phyloP scores from a whole-genome alignment of 92 coral and sea anemone genomes.

The Anthopleura xanthogrammica region DNA sequence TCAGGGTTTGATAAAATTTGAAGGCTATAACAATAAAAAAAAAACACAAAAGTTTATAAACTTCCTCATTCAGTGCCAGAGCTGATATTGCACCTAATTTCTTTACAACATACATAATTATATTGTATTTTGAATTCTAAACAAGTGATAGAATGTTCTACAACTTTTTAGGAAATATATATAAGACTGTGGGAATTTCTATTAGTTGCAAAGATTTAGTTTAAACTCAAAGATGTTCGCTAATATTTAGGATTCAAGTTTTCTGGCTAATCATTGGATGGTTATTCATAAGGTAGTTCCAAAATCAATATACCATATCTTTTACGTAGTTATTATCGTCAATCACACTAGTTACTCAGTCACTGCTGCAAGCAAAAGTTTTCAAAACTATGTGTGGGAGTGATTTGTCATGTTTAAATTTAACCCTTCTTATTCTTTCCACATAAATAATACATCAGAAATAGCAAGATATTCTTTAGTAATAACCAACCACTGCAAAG shows the following conservation, averaged over 20 bases:
- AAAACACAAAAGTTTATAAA: no score
- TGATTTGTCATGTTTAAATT: conserved; percentile 13
- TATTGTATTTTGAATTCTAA: background rate
- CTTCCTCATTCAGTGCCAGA: no score
- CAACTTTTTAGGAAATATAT: no score
- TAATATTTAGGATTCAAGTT: background rate
- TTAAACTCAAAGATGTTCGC: background rate
- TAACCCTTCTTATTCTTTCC: background rate
- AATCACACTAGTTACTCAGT: background rate
- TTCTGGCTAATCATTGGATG: background rate
- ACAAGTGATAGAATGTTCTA: background rate
- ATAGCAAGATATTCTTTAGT: background rate
- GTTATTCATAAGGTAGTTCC: background rate
- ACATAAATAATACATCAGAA: conserved; percentile 22
- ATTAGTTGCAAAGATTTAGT: background rate
- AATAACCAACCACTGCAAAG: no score
- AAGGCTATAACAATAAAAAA: no score
- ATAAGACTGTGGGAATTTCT: background rate
- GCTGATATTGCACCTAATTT: background rate
- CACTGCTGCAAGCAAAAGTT: conserved; percentile 4
- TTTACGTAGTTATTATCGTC: background rate
- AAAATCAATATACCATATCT: background rate
- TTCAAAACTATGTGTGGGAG: conserved; percentile 29
- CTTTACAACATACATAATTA: background rate
- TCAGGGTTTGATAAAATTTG: no score